Evolutionary conservation across 2,888 invertebrate species (phyloP), one percentile per base, ranked within the genome.

Genomic region (Alloplasta piceator): DNA sequence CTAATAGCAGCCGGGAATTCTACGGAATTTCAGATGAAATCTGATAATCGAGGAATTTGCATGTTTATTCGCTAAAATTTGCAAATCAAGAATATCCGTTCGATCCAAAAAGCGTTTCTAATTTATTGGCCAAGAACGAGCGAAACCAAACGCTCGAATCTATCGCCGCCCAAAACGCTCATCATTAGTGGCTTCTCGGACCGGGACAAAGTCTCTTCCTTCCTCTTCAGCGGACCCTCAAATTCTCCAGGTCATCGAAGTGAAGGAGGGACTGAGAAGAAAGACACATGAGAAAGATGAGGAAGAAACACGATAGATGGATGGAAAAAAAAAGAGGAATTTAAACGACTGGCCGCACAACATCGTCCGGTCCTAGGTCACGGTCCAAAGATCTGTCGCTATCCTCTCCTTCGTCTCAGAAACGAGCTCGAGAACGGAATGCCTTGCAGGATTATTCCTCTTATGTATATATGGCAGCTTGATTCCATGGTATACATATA

Each of bases 321-420:
- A 79, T 68, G n/a, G n/a, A 64, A 76, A 80, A 60, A 81, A 78
- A 70, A 84, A 83, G 82, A 83, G 76, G 82, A 84, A 83, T 85
- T 83, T 83, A 84, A 85, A 85, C 82, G 85, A 85, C 82, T 83
- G 66, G 84, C 66, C 84, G 80, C 76, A 55, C 80, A 83, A 83
- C 83, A 82, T 83, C 71, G 83, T 77, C 80, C 83, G 63, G 67
- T 82, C 83, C 82, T 85, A 84, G 85, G 84, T 85, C 80, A 77
- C 80, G 82, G 83, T 79, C 82, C 82, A 68, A 63, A 70, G 70
- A 74, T 75, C 68, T 70, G 70, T 58, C 56, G 58, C 14, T 70
- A 41, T 61, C 14, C 67, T 78, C 61, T 50, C 58, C 50, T 63
- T 56, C 46, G 58, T 55, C 78, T 70, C 56, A 41, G 46, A 55